Evolutionary conservation across 1,140 invertebrate genomes (phyloP), one percentile per base, ranked within the genome.

Genomic region (Copidosoma floridanum): DNA sequence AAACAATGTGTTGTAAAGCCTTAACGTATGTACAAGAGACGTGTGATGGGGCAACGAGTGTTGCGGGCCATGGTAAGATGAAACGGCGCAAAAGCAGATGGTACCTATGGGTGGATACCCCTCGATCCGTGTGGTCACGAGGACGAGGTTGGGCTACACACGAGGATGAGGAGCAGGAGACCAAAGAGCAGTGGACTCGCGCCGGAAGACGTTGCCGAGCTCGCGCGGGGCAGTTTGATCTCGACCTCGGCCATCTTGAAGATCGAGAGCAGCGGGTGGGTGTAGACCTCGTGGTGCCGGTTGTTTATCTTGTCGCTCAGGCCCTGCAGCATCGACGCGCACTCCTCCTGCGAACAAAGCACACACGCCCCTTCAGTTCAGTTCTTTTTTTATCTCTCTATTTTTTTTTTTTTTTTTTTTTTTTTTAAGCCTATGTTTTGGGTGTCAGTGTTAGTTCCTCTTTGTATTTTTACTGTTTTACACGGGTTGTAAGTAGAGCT

Each of bases 201-300:
- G 68, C 65, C 56, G n/a, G 46, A 61, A 8, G 66, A 56, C 56
- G 63, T 62, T 47, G 57, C 53, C 14, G 53, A 64, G 61, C 69
- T 77, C 44, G 71, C 73, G 55, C 76, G 71, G 6, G 79, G 79
- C 53, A 81, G 58, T 62, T 78, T 81, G 29, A 92, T 88, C 75
- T 93, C 90, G 18, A 93, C 90, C 82, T 93, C 90, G n/a, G 92
- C 91, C 82, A 94, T 91, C 81, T 94, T 94, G 77, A 94, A 91
- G 73, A 94, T 91, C 62, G 92, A 94, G 10, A 95, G 83, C 12
- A 93, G 82, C 32, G 91, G 85, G 78, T 94, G 90, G 20, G 89
- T 91, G 65, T 91, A 88, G 54, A 94, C 88, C 69, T 93, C 89
- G 41, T 90, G 86, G 72, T 93, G 86, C 68, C 89, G 88, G 27